Percentiles rank a stretch among this genome's conserved stretches.
Evolutionary conservation across 2,888 invertebrate genomes (phyloP).

Genomic region (Ellobium chinense): DNA sequence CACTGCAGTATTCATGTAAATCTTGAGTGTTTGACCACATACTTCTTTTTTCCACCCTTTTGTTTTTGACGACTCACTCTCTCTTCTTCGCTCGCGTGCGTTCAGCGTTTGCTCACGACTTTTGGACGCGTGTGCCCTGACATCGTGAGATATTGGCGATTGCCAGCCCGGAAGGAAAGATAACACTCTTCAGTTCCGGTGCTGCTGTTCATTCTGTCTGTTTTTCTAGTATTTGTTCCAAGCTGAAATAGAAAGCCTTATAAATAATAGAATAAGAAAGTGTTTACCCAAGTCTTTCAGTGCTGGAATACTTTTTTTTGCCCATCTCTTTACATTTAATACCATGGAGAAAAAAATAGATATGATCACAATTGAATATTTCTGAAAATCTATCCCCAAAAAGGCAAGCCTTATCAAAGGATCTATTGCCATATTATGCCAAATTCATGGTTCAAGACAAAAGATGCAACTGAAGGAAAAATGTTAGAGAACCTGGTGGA

Average conservation of each 20-base stretch:
- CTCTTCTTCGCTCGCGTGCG: neutral
- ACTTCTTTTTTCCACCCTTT: neutral
- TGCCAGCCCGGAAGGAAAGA: neutral
- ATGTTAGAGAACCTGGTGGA: too few relatives aligned
- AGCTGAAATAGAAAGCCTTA: constrained; percentile 8
- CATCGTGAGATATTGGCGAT: neutral
- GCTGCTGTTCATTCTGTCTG: neutral
- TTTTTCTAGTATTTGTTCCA: neutral
- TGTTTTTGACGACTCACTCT: too few relatives aligned
- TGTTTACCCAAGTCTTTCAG: too few relatives aligned
- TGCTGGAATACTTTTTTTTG: too few relatives aligned
- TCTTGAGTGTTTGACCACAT: constrained; percentile 10
- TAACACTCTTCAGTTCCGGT: neutral
- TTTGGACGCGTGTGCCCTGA: constrained; percentile 1
- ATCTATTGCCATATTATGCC: too few relatives aligned
- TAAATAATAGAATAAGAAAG: constrained; percentile 17
- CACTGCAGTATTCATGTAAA: neutral
- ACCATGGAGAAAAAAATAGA: too few relatives aligned
- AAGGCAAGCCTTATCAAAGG: too few relatives aligned
- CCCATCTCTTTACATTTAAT: too few relatives aligned
- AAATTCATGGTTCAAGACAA: too few relatives aligned
- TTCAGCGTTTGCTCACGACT: neutral
- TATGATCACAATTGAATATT: too few relatives aligned
- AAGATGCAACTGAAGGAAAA: too few relatives aligned
- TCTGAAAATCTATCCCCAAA: too few relatives aligned